Conservation (phyloP, 64 coral and sea anemone genomes). For the Montipora capricornis region DNA sequence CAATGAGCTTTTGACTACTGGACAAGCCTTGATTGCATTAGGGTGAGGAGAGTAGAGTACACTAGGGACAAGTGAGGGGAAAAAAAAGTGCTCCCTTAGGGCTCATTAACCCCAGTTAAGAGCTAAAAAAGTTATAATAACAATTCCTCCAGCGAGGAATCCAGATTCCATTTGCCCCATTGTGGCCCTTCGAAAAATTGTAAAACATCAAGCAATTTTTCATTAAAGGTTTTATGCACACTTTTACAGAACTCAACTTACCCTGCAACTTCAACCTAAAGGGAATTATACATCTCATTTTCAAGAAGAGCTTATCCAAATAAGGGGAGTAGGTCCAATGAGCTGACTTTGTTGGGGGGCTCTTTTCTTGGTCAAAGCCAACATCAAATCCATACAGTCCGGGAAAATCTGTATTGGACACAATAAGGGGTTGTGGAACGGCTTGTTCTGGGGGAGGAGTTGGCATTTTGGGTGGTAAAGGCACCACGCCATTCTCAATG, state of each 20-base stretch:
- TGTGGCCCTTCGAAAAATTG: no score
- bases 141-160: no score
- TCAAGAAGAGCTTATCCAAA: conserved; percentile 77
- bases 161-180: no score
- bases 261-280: conserved; percentile 70
- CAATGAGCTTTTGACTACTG: no score
- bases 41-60: no score
- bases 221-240: no score
- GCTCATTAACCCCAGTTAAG: no score
- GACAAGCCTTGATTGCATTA: no score
- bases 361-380: conserved; percentile 73
- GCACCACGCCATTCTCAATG: neutral
- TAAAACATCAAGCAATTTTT: no score
- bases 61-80: no score
- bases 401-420: conserved; percentile 78
- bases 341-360: conserved; percentile 67
- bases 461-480: neutral
- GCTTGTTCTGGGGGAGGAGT: conserved; percentile 13
- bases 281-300: conserved; percentile 73
- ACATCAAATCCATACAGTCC: conserved; percentile 65
- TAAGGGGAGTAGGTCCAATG: conserved; percentile 84
- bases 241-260: neutral
- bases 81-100: no score
- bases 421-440: conserved; percentile 53
- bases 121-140: no score